These are phyloP conservation scores for Trachythela sp. DNA, from an alignment of 64 coral and sea anemone species.

Conservation along the genomic window DNA sequence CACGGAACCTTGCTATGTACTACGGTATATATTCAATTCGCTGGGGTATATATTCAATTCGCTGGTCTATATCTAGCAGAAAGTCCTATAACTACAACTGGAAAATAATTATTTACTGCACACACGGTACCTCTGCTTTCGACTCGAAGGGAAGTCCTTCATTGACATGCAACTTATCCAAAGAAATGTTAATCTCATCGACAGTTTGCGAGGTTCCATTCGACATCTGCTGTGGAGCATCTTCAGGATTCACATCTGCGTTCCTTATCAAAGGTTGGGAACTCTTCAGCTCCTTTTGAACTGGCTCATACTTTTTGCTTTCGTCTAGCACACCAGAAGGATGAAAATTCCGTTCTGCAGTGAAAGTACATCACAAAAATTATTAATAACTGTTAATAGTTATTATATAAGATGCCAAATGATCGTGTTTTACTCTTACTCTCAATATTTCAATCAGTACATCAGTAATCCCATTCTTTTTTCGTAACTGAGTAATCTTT, in stretches of 20 bases:
- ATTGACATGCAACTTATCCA: background rate
- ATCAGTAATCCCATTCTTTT: too few relatives aligned
- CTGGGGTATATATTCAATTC: too few relatives aligned
- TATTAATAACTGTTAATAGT: background rate
- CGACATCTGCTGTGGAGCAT: background rate
- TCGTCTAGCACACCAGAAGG: background rate
- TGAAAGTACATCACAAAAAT: background rate
- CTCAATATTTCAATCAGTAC: too few relatives aligned
- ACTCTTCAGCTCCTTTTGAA: background rate
- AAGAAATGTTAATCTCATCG: background rate
- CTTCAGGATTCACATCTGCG: background rate
- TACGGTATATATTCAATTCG: too few relatives aligned
- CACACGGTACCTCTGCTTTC: background rate
- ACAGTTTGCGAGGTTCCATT: background rate
- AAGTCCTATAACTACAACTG: too few relatives aligned
- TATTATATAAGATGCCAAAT: too few relatives aligned
- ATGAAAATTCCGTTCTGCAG: background rate
- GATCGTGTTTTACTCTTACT: too few relatives aligned
- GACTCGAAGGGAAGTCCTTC: background rate
- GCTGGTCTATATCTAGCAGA: too few relatives aligned
- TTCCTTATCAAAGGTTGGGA: background rate
- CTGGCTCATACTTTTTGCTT: background rate
- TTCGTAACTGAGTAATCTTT: too few relatives aligned
- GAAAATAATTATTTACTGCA: too few relatives aligned
- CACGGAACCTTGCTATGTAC: too few relatives aligned